Evolutionary conservation across 2,888 invertebrate species (phyloP), one percentile per base, ranked within the genome.

Genomic region (Metallyticus violacea): DNA sequence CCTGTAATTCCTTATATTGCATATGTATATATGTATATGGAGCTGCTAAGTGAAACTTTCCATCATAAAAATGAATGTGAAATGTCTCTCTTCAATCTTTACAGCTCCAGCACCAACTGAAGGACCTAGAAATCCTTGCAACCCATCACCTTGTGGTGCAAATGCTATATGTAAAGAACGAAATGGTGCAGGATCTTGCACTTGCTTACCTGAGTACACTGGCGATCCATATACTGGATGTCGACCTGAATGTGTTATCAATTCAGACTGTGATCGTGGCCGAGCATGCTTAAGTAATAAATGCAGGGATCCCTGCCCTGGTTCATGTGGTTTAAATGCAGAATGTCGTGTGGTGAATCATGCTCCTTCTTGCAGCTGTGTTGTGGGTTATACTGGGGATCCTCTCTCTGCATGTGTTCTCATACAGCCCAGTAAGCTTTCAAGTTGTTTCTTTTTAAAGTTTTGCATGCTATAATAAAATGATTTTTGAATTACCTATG

Each of bases 81-180:
- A 62, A 62, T 15, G 4, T 62, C n/a, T 15, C 15, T 62, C 40
- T 83, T 79, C 82, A 28, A 62, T 87, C n/a, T 40, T 87, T 87
- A 25, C 78, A 81, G 88, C 83, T 86, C 90, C 93, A 88, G 92
- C 93, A 88, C 92, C 94, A 28, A 92, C 92, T 88, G 95, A 94
- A 91, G 95, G 94, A 90, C 95, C 94, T 89, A 95, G 94, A 92
- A 94, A 95, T 90, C 97, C 97, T 25, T 96, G 96, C 89, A 92
- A 93, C 76, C 95, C 95, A 26, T 95, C 95, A 25, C 95, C 95
- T 26, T 95, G 95, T 90, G 96, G 96, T 78, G 93, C 95, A 77
- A 96, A 96, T 91, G 94, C 96, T 6, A 85, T 90, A 1, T 91
- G 91, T 86, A 88, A 88, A 85, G 90, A 90, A 77, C 89, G 91